Conservation (phyloP, 1,140 invertebrate genomes). For the Bombus confusus region DNA sequence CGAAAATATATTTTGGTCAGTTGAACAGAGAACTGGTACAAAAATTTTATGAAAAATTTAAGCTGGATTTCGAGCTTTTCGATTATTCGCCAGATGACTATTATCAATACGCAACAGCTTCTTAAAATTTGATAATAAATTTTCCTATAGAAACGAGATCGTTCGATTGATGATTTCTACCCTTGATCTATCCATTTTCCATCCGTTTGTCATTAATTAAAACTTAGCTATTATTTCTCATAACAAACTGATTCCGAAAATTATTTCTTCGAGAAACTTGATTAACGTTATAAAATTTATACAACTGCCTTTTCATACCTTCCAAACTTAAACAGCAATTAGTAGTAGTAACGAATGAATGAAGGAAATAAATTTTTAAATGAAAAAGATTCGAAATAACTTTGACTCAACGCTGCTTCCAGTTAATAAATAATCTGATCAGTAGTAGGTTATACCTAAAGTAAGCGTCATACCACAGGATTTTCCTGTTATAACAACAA, state of each 20-base stretch:
- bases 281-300: neutral
- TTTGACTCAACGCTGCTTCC: neutral
- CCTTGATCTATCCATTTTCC: neutral
- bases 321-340: neutral
- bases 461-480: neutral
- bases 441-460: neutral
- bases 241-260: neutral
- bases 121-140: neutral
- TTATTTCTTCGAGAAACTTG: neutral
- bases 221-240: neutral
- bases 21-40: constrained; percentile 77
- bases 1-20: constrained; percentile 80
- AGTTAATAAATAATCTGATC: neutral
- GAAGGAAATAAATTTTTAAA: neutral
- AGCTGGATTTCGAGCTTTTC: constrained; percentile 84
- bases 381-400: neutral
- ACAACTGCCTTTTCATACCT: neutral
- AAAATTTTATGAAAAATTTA: constrained; percentile 82
- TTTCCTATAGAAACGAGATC: neutral
- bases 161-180: neutral
- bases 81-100: constrained; percentile 81
- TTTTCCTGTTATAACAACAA: neutral
- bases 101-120: constrained; percentile 66
- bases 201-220: neutral
- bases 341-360: neutral